Conservation (phyloP, 2,797 vertebrate genomes). For the Darevskia mixta region DNA sequence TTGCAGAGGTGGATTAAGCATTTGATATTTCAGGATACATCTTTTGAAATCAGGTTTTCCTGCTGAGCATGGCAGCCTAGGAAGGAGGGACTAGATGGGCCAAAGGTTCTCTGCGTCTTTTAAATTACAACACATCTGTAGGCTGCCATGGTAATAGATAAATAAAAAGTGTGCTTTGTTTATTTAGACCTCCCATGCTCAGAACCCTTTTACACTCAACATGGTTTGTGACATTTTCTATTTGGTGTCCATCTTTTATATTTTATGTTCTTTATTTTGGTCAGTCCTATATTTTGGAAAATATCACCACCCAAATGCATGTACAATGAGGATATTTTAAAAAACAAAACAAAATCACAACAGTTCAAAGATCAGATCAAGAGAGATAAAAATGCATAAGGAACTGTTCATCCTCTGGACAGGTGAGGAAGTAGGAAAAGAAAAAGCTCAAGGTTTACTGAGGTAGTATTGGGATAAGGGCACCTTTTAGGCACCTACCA, state of each 20-base stretch:
- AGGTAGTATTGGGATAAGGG: too few species aligned
- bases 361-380: too few species aligned
- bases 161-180: not conserved
- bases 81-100: slow-evolving; percentile 2
- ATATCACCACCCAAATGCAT: not conserved
- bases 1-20: slow-evolving; percentile 52
- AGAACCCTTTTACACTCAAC: not conserved
- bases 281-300: not conserved
- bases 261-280: not conserved
- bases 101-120: slow-evolving; percentile 31
- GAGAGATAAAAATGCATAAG: too few species aligned
- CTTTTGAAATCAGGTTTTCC: slow-evolving; percentile 53
- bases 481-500: too few species aligned
- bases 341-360: too few species aligned
- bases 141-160: slow-evolving; percentile 11
- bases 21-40: slow-evolving; percentile 38
- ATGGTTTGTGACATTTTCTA: not conserved
- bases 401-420: too few species aligned
- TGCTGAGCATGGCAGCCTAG: slow-evolving; percentile 14
- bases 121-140: slow-evolving; percentile 27
- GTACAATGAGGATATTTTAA: not conserved
- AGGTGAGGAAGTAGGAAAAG: too few species aligned
- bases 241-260: not conserved
- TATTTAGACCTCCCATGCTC: slow-evolving; percentile 10
- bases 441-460: too few species aligned